These are phyloP conservation scores for Eubasilissa splendida DNA, from an alignment of 2,888 invertebrate species.

Conservation along the genomic window DNA sequence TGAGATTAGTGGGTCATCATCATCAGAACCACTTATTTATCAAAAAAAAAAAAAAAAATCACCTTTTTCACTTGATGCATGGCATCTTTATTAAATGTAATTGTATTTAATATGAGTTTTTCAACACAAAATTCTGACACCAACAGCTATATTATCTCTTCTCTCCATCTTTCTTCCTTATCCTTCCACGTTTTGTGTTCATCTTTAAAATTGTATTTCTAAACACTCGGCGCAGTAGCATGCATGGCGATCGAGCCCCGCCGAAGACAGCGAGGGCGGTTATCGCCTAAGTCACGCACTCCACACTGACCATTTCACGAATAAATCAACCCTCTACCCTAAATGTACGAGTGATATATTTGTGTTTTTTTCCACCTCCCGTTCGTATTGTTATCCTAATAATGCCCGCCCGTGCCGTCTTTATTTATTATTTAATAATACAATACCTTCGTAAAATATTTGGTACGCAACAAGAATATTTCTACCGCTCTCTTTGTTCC, in stretches of 20 bases:
- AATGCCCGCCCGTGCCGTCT: conserved; percentile 42
- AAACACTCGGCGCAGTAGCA: neutral
- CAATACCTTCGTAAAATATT: conserved; percentile 53
- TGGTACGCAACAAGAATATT: conserved; percentile 42
- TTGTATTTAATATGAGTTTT: too few relatives aligned
- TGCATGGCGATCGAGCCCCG: neutral
- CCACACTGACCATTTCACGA: conserved; percentile 32
- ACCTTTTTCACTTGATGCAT: too few relatives aligned
- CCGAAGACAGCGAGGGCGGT: neutral
- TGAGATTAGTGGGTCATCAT: too few relatives aligned
- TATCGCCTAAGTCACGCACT: conserved; percentile 32
- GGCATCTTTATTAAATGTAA: too few relatives aligned
- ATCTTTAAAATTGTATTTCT: neutral
- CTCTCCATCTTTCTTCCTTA: too few relatives aligned
- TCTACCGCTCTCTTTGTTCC: conserved; percentile 39
- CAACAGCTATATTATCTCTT: too few relatives aligned
- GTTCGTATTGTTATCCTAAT: conserved; percentile 48
- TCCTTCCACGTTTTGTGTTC: too few relatives aligned
- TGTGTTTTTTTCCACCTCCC: conserved; percentile 36
- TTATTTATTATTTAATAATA: conserved; percentile 52
- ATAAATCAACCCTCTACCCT: conserved; percentile 29
- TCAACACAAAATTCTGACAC: too few relatives aligned
- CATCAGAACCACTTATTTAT: too few relatives aligned
- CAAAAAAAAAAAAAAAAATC: too few relatives aligned
- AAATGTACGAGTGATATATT: conserved; percentile 37